phyloP scores from a whole-genome alignment of 2,888 invertebrate genomes.

The Pycnomerus fuliginosus region DNA sequence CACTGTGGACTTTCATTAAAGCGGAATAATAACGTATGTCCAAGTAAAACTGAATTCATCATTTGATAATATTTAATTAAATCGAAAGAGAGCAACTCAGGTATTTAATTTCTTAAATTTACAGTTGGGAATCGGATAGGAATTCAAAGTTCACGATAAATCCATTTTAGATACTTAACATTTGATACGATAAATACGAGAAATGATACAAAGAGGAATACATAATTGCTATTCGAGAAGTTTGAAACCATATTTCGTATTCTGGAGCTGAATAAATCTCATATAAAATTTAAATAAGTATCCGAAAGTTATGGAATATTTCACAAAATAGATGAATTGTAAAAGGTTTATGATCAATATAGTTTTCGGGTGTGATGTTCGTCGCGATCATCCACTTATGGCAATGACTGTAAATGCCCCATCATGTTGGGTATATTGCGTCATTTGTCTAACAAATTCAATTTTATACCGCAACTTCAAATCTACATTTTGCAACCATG shows the following conservation, averaged over 20 bases:
- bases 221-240: not conserved
- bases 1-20: constrained; percentile 25
- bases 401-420: constrained; percentile 18
- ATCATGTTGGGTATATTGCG: constrained; percentile 22
- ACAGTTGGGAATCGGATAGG: constrained; percentile 2
- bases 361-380: no score
- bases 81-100: constrained; percentile 13
- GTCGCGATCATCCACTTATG: no score
- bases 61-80: no score
- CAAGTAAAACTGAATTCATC: no score
- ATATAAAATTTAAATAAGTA: constrained; percentile 6
- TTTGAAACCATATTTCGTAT: not conserved
- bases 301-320: constrained; percentile 6
- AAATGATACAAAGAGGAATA: not conserved
- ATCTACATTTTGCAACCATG: constrained; percentile 18
- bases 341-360: no score
- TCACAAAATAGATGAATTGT: constrained; percentile 13
- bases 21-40: no score
- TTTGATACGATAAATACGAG: not conserved
- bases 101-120: constrained; percentile 12
- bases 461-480: constrained; percentile 22
- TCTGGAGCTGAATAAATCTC: not conserved
- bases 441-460: constrained; percentile 28
- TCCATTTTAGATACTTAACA: not conserved
- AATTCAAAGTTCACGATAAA: constrained; percentile 1